A percentile compares a stretch with the other conserved stretches of the same genome.
Evolutionary conservation across 2,797 vertebrate genomes (phyloP).

Genomic region (Galago senegalensis): DNA sequence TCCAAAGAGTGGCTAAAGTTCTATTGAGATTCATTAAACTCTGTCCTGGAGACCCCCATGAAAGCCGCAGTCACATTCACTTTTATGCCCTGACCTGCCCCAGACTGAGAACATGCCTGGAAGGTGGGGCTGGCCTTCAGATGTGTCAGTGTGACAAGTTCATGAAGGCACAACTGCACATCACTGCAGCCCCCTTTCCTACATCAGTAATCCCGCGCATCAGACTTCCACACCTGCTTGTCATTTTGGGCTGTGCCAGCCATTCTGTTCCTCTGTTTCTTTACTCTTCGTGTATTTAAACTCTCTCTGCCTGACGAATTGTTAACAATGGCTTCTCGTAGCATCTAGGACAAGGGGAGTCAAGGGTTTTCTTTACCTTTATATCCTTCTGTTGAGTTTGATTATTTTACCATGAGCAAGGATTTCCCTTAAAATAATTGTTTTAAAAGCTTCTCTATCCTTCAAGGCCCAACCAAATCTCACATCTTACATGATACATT

Average conservation of each 20-base stretch:
- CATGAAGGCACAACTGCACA: background rate
- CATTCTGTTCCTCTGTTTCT: background rate
- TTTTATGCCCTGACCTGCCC: background rate
- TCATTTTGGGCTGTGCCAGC: background rate
- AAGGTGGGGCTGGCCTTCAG: background rate
- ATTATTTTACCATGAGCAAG: background rate
- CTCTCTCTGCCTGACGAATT: background rate
- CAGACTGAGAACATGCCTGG: background rate
- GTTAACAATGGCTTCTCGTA: background rate
- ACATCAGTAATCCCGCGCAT: background rate
- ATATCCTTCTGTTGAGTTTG: background rate
- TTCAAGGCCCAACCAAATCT: conserved; percentile 11
- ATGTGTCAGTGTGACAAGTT: background rate
- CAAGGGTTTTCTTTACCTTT: background rate
- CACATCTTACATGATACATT: background rate
- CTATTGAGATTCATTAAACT: background rate
- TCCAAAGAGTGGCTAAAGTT: background rate
- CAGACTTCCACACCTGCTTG: background rate
- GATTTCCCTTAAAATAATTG: background rate
- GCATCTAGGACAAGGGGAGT: background rate
- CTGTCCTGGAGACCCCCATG: background rate
- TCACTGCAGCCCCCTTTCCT: background rate
- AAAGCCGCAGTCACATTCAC: background rate
- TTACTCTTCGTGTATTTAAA: background rate
- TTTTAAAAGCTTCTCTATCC: background rate